These are phyloP conservation scores for Archips xylosteana DNA, from an alignment of 2,888 invertebrate species.

Conservation along the genomic window DNA sequence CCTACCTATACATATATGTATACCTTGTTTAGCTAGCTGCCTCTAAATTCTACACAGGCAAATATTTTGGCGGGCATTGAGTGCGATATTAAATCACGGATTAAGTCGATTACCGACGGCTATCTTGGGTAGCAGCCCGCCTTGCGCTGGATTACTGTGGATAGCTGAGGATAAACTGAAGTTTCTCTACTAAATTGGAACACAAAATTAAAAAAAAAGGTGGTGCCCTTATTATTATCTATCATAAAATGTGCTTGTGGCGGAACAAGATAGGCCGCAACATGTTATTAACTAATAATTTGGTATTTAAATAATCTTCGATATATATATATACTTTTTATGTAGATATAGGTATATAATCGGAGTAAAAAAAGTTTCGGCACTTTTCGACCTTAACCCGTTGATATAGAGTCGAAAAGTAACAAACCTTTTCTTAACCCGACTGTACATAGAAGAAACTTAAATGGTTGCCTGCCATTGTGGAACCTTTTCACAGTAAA, in stretches of 20 bases:
- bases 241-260: neutral
- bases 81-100: slow-evolving; percentile 72
- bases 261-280: neutral
- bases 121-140: slow-evolving; percentile 58
- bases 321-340: no score
- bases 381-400: no score
- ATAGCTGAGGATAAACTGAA: slow-evolving; percentile 70
- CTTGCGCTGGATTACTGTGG: slow-evolving; percentile 65
- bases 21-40: slow-evolving; percentile 39
- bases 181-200: slow-evolving; percentile 25
- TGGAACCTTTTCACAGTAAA: no score
- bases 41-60: slow-evolving; percentile 51
- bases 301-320: no score
- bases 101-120: slow-evolving; percentile 71
- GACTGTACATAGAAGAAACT: no score
- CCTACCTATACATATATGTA: slow-evolving; percentile 4
- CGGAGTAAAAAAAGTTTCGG: no score
- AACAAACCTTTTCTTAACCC: no score
- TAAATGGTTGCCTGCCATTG: no score
- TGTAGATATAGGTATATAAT: no score
- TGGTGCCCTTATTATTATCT: no score
- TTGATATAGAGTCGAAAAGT: no score
- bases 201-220: neutral
- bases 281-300: no score
- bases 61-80: slow-evolving; percentile 71